Conservation (phyloP, 2,113 vertebrate species). For the Pontoporia blainvillei region DNA sequence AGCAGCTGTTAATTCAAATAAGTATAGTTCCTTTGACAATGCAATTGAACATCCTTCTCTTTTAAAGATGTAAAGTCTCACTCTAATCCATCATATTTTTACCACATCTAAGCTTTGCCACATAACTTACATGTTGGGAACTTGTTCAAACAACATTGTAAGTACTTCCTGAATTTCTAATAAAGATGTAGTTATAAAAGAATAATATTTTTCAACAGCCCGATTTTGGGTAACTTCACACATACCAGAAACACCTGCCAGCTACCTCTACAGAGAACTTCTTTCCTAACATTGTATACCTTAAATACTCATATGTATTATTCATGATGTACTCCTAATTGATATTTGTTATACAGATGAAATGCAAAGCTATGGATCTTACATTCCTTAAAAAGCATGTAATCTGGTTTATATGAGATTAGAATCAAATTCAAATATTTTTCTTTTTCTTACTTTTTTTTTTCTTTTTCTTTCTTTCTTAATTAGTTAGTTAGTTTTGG, state of each 20-base stretch:
- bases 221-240: background rate
- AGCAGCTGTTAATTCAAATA: slow-evolving; percentile 45
- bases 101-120: background rate
- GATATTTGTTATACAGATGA: slow-evolving; percentile 40
- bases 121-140: background rate
- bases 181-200: background rate
- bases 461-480: background rate
- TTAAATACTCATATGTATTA: slow-evolving; percentile 28
- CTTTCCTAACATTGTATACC: background rate
- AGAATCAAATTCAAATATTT: slow-evolving; percentile 2
- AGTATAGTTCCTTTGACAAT: slow-evolving; percentile 38
- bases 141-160: background rate
- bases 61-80: slow-evolving; percentile 27
- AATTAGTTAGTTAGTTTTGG: background rate
- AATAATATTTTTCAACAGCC: slow-evolving; percentile 6
- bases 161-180: slow-evolving; percentile 29
- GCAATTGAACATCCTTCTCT: slow-evolving; percentile 41
- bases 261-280: background rate
- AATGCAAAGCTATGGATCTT: background rate
- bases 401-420: background rate
- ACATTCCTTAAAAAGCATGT: background rate
- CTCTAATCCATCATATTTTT: slow-evolving; percentile 31
- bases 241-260: slow-evolving; percentile 20
- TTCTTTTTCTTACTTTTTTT: background rate
- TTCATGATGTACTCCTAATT: slow-evolving; percentile 29